A percentile compares a stretch with the other conserved stretches of the same genome.
These are phyloP conservation scores for Aphaenogaster floridana DNA, from an alignment of 1,140 invertebrate genomes.

Conservation along the genomic window DNA sequence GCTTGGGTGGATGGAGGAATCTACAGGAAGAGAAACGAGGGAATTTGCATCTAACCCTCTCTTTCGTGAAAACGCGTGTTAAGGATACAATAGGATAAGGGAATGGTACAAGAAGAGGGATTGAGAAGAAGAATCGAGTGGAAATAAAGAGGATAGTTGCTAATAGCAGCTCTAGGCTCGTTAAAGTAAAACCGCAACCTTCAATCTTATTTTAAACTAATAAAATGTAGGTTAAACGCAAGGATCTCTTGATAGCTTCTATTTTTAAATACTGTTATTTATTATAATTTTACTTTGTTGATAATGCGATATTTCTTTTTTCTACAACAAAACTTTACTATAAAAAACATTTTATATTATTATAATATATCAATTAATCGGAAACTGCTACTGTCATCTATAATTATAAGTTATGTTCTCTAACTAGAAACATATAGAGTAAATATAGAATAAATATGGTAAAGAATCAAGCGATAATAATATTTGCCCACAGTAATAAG, in stretches of 20 bases:
- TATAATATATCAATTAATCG: neutral
- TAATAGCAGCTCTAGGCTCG: conserved; percentile 32
- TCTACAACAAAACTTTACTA: neutral
- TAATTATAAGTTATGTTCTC: neutral
- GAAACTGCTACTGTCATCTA: neutral
- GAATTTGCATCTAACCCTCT: conserved; percentile 66
- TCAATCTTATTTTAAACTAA: conserved; percentile 47
- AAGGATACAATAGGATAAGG: conserved; percentile 13
- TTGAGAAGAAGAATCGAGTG: conserved; percentile 62
- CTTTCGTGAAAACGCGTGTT: conserved; percentile 59
- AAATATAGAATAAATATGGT: neutral
- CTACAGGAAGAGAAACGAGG: conserved; percentile 42
- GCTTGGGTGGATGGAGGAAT: neutral
- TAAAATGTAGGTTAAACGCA: conserved; percentile 6
- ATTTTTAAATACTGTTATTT: conserved; percentile 26
- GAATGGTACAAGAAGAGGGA: neutral
- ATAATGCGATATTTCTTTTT: neutral
- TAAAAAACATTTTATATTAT: neutral
- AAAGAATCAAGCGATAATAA: neutral
- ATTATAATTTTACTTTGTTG: neutral
- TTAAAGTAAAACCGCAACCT: neutral
- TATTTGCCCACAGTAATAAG: neutral
- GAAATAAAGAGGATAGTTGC: conserved; percentile 64
- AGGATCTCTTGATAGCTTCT: neutral
- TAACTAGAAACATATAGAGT: neutral